Percentiles rank a stretch among this genome's conserved stretches.
These are phyloP conservation scores for Collichthys lucidus DNA, from an alignment of 2,113 vertebrate genomes.

Conservation along the genomic window DNA sequence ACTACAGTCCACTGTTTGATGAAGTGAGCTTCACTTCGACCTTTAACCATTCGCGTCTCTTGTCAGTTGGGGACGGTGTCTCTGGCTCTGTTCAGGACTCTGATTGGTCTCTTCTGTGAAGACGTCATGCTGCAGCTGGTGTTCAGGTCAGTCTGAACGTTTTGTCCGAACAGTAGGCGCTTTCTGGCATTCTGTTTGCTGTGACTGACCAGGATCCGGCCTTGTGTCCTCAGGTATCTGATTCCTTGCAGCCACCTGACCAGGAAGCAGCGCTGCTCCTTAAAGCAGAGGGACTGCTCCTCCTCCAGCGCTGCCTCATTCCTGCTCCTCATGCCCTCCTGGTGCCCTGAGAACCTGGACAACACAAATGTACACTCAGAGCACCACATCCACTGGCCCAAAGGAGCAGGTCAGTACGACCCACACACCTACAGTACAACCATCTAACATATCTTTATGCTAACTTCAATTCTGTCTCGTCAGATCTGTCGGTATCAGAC, in stretches of 20 bases:
- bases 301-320: slow-evolving; percentile 90
- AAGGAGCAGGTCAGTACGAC: slow-evolving; percentile 72
- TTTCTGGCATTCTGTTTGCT: not conserved
- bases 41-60: not conserved
- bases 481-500: slow-evolving; percentile 50
- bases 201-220: not conserved
- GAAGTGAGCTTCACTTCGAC: not conserved
- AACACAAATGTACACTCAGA: slow-evolving; percentile 76
- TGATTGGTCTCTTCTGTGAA: slow-evolving; percentile 96
- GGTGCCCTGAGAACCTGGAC: slow-evolving; percentile 84
- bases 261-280: slow-evolving; percentile 83
- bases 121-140: slow-evolving; percentile 97
- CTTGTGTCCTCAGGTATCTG: slow-evolving; percentile 87
- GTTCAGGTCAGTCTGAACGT: slow-evolving; percentile 86
- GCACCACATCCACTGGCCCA: slow-evolving; percentile 90
- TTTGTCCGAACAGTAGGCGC: not conserved
- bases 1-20: not conserved
- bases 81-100: slow-evolving; percentile 93
- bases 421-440: not conserved
- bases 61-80: slow-evolving; percentile 93
- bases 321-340: slow-evolving; percentile 89
- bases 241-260: slow-evolving; percentile 92
- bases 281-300: slow-evolving; percentile 90
- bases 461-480: not conserved
- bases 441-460: fast-evolving